A percentile compares a stretch with the other conserved stretches of the same genome.
Evolutionary conservation across 2,888 invertebrate species (phyloP).

Genomic region (Leptinotarsa haldemani): DNA sequence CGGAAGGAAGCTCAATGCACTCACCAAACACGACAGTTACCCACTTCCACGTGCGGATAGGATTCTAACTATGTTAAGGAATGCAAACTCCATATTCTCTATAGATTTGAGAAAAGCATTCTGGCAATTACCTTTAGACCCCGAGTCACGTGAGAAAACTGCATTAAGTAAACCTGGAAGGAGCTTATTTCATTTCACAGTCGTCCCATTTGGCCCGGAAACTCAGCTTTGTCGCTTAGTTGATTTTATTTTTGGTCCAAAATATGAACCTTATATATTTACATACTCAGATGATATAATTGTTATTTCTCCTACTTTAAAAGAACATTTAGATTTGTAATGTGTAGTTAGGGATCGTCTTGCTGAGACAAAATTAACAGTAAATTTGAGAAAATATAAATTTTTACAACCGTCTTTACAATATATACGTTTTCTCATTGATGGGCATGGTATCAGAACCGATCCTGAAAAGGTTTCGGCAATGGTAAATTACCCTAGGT

Average conservation of each 20-base stretch:
- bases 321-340: too few species aligned
- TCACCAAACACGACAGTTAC: slow-evolving; percentile 16
- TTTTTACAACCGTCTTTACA: slow-evolving; percentile 47
- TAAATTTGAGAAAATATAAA: slow-evolving; percentile 50
- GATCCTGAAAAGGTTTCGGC: slow-evolving; percentile 26
- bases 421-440: slow-evolving; percentile 57
- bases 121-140: slow-evolving; percentile 47
- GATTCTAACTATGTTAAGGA: slow-evolving; percentile 42
- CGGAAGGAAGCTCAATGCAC: not conserved
- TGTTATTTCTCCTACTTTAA: too few species aligned
- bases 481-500: not conserved
- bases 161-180: slow-evolving; percentile 1
- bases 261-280: too few species aligned
- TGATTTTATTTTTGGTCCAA: too few species aligned
- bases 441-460: slow-evolving; percentile 44
- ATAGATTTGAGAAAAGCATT: slow-evolving; percentile 42
- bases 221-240: not conserved
- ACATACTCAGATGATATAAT: too few species aligned
- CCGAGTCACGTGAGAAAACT: slow-evolving; percentile 27
- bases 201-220: not conserved
- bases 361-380: too few species aligned
- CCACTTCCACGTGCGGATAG: slow-evolving; percentile 34
- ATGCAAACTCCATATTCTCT: slow-evolving; percentile 10
- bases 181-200: slow-evolving; percentile 1
- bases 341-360: too few species aligned